Conservation (phyloP, 2,113 vertebrate genomes). For the Stegastes partitus region DNA sequence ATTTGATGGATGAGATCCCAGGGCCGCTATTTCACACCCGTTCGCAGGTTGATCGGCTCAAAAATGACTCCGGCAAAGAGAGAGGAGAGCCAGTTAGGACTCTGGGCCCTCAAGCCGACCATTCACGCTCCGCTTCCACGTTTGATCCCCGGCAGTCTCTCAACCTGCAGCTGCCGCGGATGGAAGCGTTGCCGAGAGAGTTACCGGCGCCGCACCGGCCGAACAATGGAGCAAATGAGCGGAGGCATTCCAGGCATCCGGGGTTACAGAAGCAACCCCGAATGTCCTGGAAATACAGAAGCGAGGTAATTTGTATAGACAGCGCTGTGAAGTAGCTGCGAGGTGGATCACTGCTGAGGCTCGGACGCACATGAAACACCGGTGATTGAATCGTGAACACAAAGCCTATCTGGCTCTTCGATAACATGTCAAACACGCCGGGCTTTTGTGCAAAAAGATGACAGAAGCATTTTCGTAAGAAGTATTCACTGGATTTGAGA, state of each 20-base stretch:
- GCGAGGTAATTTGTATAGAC: neutral
- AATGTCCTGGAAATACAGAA: neutral
- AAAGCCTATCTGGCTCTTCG: neutral
- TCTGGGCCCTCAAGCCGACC: constrained; percentile 25
- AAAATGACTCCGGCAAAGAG: constrained; percentile 42
- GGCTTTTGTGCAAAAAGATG: neutral
- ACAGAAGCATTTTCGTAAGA: neutral
- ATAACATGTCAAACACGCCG: neutral
- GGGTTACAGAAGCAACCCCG: constrained; percentile 2
- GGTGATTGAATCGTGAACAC: neutral
- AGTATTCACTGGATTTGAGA: neutral
- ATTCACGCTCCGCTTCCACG: constrained; percentile 65
- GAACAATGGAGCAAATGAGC: constrained; percentile 1
- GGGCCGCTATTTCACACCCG: constrained; percentile 47
- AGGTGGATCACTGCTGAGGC: neutral
- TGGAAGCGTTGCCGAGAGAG: constrained; percentile 29
- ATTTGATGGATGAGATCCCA: constrained; percentile 69
- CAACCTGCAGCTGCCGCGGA: constrained; percentile 39
- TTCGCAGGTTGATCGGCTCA: constrained; percentile 42
- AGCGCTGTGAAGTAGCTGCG: neutral
- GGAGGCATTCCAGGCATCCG: neutral
- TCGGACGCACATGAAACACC: neutral
- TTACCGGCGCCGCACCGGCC: constrained; percentile 26
- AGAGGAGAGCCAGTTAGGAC: constrained; percentile 32
- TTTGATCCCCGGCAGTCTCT: constrained; percentile 62